A percentile compares a stretch with the other conserved stretches of the same genome.
phyloP scores from a whole-genome alignment of 2,797 vertebrate genomes.

The Agapornis canus region DNA sequence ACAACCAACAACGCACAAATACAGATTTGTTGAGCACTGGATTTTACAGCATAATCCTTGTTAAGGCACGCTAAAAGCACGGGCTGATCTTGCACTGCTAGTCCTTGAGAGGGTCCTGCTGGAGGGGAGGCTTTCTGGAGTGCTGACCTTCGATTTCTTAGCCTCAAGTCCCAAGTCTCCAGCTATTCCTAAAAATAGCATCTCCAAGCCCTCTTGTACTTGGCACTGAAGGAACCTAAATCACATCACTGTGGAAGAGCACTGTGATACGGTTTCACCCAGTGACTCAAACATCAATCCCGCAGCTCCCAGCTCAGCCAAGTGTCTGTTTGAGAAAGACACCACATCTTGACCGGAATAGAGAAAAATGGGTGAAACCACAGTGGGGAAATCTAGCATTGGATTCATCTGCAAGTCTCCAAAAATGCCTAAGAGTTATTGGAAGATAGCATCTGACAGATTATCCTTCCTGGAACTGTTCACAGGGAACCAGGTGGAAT shows the following conservation, averaged over 20 bases:
- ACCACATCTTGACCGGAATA: not conserved
- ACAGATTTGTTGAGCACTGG: not conserved
- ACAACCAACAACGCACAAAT: not conserved
- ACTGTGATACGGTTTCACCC: not conserved
- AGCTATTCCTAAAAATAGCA: slow-evolving; percentile 29
- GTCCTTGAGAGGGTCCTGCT: not conserved
- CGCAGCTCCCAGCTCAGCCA: not conserved
- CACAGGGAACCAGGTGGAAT: not conserved
- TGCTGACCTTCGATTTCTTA: not conserved
- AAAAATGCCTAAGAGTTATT: not conserved
- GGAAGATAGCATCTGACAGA: not conserved
- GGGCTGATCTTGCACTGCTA: not conserved
- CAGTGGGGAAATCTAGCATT: not conserved
- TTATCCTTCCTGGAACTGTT: not conserved
- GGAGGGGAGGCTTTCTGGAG: not conserved
- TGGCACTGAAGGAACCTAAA: not conserved
- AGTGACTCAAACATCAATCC: not conserved
- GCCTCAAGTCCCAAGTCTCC: not conserved
- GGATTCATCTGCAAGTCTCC: not conserved
- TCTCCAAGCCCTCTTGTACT: not conserved
- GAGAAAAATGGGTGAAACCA: not conserved
- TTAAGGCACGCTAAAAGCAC: not conserved
- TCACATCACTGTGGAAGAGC: not conserved
- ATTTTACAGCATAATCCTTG: not conserved
- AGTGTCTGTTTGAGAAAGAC: not conserved